Evolutionary conservation across 2,113 vertebrate species (phyloP), one percentile per base, ranked within the genome.

Genomic region (Pomatostomus ruficeps): DNA sequence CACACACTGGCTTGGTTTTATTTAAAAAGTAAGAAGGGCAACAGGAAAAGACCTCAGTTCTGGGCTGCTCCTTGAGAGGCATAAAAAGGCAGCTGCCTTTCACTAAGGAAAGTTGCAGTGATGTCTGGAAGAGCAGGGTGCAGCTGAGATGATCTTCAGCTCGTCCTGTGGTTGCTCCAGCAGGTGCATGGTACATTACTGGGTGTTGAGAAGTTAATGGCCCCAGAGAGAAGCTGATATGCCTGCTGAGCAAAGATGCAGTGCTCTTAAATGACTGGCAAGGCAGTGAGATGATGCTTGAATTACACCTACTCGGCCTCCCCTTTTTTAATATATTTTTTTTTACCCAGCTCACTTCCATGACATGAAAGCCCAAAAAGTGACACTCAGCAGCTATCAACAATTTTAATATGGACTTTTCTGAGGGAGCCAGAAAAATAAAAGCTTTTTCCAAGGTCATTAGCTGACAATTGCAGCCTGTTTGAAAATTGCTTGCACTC

Each of bases 401-500:
- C 68, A 33, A 51, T 91, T 93, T 91, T 94, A 97, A 89, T 85
- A 83, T 54, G 59, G 67, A 93, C 52, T 93, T 96, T 79, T 86
- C 73, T 31, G 59, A 74, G 73, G 22, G n/a, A 22, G 26, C n/a
- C 2, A 35, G 51, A 24, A 59, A 86, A 76, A 71, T n/a, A 80
- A 25, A 85, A 88, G 33, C 81, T 43, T 77, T 70, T 94, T 85
- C 42, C 83, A 95, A 93, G 88, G 93, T 95, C 89, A 96, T 93
- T 91, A 90, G 85, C 91, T 94, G 91, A 96, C 95, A 97, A 52
- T 66, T 93, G 85, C 62, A 94, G 73, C 62, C 87, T 85, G 43
- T 94, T 94, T 91, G 83, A 92, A 95, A 93, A 96, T 81, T 66
- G 74, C 86, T 86, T 95, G 92, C 87, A 68, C 81, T 95, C 89